Conservation (phyloP, 23 tunicate species). For the Styela clava region DNA sequence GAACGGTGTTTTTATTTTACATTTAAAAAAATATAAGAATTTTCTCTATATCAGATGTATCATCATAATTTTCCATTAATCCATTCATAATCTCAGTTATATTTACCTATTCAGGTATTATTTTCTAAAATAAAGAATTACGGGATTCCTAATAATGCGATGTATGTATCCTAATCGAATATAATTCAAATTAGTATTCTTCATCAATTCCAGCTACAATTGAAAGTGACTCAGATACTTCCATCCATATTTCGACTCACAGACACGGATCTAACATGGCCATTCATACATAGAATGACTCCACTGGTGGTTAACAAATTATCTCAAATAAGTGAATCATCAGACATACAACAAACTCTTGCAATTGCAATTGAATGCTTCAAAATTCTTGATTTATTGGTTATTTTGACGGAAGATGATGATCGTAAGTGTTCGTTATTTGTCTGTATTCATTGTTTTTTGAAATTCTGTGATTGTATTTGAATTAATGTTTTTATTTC, state of each 20-base stretch:
- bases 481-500: too few relatives aligned
- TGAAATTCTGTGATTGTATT: not conserved
- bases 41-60: too few relatives aligned
- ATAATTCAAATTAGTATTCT: too few relatives aligned
- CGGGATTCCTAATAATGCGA: too few relatives aligned
- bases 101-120: too few relatives aligned
- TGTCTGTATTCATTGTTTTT: not conserved
- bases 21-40: too few relatives aligned
- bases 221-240: constrained; percentile 46
- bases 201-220: constrained; percentile 47
- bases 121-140: too few relatives aligned
- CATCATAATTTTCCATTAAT: too few relatives aligned
- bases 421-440: constrained; percentile 40
- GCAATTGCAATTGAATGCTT: constrained; percentile 62
- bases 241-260: constrained; percentile 57
- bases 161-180: too few relatives aligned
- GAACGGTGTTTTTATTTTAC: too few relatives aligned
- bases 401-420: constrained; percentile 31
- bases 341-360: constrained; percentile 26
- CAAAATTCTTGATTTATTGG: constrained; percentile 58
- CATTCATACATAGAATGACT: constrained; percentile 80
- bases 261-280: constrained; percentile 41
- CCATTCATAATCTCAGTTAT: too few relatives aligned
- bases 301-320: constrained; percentile 55
- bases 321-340: not conserved